These are phyloP conservation scores for Bergia sp. DNA, from an alignment of 92 coral and sea anemone species.

Conservation along the genomic window DNA sequence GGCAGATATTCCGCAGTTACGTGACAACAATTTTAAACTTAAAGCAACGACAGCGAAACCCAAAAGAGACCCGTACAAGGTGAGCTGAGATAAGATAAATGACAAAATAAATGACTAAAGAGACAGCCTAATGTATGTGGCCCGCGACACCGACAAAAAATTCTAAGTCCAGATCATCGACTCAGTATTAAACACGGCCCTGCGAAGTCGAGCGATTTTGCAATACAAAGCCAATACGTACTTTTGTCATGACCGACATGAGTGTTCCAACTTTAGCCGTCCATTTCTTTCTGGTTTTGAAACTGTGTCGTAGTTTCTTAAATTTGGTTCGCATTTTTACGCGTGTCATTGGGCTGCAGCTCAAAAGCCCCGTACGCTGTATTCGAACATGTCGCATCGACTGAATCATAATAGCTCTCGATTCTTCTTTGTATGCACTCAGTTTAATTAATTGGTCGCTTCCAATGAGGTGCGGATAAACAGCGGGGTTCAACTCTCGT, in stretches of 20 bases:
- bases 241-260: neutral
- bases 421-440: slow-evolving; percentile 20
- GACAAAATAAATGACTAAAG: neutral
- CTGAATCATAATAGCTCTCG: neutral
- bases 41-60: neutral
- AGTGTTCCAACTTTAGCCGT: slow-evolving; percentile 22
- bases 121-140: neutral
- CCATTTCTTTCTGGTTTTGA: slow-evolving; percentile 8
- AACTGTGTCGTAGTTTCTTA: slow-evolving; percentile 19
- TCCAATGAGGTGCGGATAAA: slow-evolving; percentile 15
- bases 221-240: neutral
- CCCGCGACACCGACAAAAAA: no score
- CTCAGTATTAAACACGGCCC: neutral
- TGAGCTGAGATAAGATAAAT: neutral
- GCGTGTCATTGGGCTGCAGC: neutral
- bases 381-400: neutral
- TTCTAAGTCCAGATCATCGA: no score
- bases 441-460: slow-evolving; percentile 21
- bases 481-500: neutral
- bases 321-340: slow-evolving; percentile 4
- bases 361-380: neutral
- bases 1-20: neutral
- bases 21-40: neutral
- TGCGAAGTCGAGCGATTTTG: neutral
- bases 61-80: neutral